Base-by-base conservation (phyloP, 2,888 invertebrate genomes). In the Caenorhabditis sp. region DNA sequence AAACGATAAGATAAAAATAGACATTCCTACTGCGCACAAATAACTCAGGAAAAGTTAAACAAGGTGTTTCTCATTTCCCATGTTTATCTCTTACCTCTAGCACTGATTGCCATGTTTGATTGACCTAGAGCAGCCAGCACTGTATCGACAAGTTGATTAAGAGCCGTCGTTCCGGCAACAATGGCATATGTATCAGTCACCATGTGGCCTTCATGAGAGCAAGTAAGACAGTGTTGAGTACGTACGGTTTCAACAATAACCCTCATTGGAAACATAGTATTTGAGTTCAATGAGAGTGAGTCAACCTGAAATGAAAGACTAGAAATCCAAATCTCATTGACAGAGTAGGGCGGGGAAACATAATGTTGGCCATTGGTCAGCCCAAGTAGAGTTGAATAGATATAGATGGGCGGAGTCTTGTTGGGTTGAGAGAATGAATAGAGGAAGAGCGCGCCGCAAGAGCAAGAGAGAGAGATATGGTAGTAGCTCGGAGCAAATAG, bases 101-200 rank as follows among this genome's bases (percentile, higher is more conserved):
- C 93, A 74, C 92, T 92, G 58, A 92, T 85, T 24, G 92, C 91
- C 92, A 80, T 91, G 78, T 74, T 92, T 56, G 18, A 96, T 95
- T 92, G 97, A 1, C 97, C 97, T 9, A 98, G 94, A 86, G 96
- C 95, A 92, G 95, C 94, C 90, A 98, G 94, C 35, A 97, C 97
- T 2, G 96, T 96, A 69, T 96, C 95, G 3, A 98, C 98, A 94
- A 91, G 84, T 55, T 90, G 85, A 64, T 92, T 97, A 96, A 91
- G 80, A 44, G 81, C 56, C 0, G 88, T 88, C 8, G 80, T 55
- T 6, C 86, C 86, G 1, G 83, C 97, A 83, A 98, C 95, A 92
- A 98, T 97, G 92, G 98, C 97, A 93, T 96, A 98, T 90, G 96
- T 96, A 93, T 98, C 98, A 85, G 88, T 85, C 82, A 90, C 92